Conservation (phyloP, 1,140 invertebrate species). For the Maniola jurtina region DNA sequence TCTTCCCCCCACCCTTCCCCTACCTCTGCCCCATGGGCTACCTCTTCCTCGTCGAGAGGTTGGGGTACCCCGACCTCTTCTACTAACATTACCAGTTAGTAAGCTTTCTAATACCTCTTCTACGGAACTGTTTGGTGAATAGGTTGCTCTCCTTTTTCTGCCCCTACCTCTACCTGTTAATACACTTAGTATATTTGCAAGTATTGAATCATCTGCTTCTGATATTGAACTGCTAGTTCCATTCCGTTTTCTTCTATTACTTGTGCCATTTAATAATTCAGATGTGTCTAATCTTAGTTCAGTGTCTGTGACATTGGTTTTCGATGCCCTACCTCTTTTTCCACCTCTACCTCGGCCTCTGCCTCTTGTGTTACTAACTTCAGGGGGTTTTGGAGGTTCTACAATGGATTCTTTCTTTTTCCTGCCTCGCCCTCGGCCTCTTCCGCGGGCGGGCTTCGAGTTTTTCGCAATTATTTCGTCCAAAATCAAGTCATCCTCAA, state of each 20-base stretch:
- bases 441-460: not conserved
- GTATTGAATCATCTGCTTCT: too few species aligned
- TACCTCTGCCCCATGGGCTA: not conserved
- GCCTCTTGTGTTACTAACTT: conserved; percentile 9
- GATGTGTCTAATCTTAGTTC: too few species aligned
- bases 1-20: too few species aligned
- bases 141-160: not conserved
- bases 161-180: conserved; percentile 19
- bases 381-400: not conserved
- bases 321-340: not conserved
- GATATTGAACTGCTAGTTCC: too few species aligned
- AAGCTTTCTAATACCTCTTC: not conserved
- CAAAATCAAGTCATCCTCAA: not conserved
- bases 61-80: not conserved
- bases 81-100: not conserved
- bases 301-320: not conserved
- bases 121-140: not conserved
- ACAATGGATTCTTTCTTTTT: not conserved
- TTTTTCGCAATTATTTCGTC: conserved; percentile 4
- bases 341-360: conserved; percentile 17
- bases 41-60: not conserved
- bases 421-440: not conserved
- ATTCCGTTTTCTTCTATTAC: too few species aligned
- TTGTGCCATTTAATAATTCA: too few species aligned
- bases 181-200: not conserved